Percentiles rank a stretch among this genome's conserved stretches.
Conservation (phyloP, 2,888 invertebrate species). For the Amphiduros pacificus region DNA sequence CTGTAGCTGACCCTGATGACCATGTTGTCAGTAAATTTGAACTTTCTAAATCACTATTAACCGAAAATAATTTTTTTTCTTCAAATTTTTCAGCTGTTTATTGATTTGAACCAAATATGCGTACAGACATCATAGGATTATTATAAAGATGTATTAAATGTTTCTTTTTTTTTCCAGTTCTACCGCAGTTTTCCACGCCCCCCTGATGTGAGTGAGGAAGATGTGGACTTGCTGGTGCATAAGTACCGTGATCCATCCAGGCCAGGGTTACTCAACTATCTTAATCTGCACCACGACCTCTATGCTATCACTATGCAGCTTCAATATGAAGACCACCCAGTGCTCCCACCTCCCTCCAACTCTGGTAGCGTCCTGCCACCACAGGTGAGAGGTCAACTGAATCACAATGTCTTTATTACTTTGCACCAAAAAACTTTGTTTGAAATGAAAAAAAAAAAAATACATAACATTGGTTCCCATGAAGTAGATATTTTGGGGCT, state of each 20-base stretch:
- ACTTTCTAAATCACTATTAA: background rate
- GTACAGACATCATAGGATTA: too few species aligned
- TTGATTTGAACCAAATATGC: too few species aligned
- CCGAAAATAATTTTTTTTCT: background rate
- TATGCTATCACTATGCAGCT: slow-evolving; percentile 35
- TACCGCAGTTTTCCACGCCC: slow-evolving; percentile 57
- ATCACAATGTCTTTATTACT: background rate
- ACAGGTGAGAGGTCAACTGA: background rate
- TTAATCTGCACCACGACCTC: slow-evolving; percentile 58
- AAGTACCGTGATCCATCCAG: slow-evolving; percentile 54
- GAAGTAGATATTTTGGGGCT: too few species aligned
- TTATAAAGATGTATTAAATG: background rate
- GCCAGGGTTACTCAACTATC: slow-evolving; percentile 55
- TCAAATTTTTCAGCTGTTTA: too few species aligned
- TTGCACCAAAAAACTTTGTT: background rate
- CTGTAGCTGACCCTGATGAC: too few species aligned
- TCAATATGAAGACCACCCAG: background rate
- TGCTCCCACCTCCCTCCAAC: background rate
- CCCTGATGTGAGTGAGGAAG: slow-evolving; percentile 52
- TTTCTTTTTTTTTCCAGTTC: slow-evolving; percentile 43
- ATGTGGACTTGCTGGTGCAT: slow-evolving; percentile 50
- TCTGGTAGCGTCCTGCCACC: background rate
- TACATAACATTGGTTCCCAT: too few species aligned
- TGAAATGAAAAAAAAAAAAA: too few species aligned
- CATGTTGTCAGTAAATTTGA: too few species aligned